These are phyloP conservation scores for Aldrovandia affinis DNA, from an alignment of 2,797 vertebrate species.

Conservation along the genomic window DNA sequence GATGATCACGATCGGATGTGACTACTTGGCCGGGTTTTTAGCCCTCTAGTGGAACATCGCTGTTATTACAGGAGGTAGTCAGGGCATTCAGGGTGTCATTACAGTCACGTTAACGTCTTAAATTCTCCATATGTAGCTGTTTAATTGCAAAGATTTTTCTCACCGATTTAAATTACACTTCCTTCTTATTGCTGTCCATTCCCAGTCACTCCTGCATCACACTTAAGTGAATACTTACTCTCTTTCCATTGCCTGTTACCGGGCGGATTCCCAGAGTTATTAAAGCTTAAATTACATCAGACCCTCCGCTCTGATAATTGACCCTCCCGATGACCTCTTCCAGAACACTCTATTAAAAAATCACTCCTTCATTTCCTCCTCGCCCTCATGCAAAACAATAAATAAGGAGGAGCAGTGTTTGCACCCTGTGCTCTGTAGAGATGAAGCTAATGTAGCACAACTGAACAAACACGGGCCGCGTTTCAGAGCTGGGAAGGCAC, in stretches of 20 bases:
- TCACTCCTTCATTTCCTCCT: slow-evolving; percentile 72
- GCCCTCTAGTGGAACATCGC: not conserved
- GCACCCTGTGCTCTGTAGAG: slow-evolving; percentile 66
- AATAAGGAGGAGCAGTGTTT: slow-evolving; percentile 73
- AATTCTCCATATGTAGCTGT: not conserved
- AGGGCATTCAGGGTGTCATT: not conserved
- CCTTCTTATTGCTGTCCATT: not conserved
- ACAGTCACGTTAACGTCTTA: not conserved
- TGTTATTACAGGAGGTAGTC: not conserved
- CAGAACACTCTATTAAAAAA: slow-evolving; percentile 63
- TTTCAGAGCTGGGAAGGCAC: slow-evolving; percentile 54
- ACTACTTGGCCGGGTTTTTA: not conserved
- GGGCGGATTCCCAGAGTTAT: slow-evolving; percentile 10
- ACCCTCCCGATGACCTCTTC: not conserved
- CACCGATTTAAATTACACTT: not conserved
- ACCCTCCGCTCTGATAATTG: not conserved
- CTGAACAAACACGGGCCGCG: slow-evolving; percentile 82
- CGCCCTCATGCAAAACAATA: slow-evolving; percentile 61
- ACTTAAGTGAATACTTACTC: not conserved
- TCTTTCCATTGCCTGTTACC: not conserved
- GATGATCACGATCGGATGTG: not conserved
- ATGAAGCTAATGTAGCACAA: slow-evolving; percentile 82
- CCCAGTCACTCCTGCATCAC: not conserved
- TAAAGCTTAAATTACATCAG: not conserved
- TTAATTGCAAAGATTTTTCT: not conserved